A percentile compares a stretch with the other conserved stretches of the same genome.
phyloP scores from a whole-genome alignment of 2,888 invertebrate species.

The Nemoura dubitans region DNA sequence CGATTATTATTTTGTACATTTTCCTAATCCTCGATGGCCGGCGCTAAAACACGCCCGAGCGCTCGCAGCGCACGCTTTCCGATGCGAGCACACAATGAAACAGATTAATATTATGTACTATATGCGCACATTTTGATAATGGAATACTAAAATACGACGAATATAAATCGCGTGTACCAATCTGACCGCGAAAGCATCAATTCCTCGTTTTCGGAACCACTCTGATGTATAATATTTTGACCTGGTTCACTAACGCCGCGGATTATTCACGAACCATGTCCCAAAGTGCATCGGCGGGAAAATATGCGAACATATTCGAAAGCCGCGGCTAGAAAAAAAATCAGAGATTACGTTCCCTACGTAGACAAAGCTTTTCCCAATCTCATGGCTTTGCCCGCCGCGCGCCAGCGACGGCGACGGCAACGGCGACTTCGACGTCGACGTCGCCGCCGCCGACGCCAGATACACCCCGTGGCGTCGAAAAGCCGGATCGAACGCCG shows the following conservation, averaged over 20 bases:
- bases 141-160: not conserved
- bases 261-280: not conserved
- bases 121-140: not conserved
- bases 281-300: not conserved
- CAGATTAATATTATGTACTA: not conserved
- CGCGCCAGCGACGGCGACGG: not conserved
- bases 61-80: not conserved
- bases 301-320: not conserved
- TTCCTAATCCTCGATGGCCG: constrained; percentile 7
- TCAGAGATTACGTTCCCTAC: not conserved
- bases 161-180: not conserved
- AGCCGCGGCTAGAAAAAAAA: not conserved
- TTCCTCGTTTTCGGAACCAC: not conserved
- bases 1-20: constrained; percentile 18
- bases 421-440: not conserved
- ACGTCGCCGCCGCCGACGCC: constrained; percentile 3
- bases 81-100: not conserved
- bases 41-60: not conserved
- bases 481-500: constrained; percentile 10
- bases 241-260: not conserved
- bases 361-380: constrained; percentile 27
- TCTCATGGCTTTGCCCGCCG: not conserved
- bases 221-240: not conserved
- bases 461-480: not conserved
- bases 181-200: not conserved